Conservation (phyloP, 2,113 vertebrate genomes). For the Bubo bubo region DNA sequence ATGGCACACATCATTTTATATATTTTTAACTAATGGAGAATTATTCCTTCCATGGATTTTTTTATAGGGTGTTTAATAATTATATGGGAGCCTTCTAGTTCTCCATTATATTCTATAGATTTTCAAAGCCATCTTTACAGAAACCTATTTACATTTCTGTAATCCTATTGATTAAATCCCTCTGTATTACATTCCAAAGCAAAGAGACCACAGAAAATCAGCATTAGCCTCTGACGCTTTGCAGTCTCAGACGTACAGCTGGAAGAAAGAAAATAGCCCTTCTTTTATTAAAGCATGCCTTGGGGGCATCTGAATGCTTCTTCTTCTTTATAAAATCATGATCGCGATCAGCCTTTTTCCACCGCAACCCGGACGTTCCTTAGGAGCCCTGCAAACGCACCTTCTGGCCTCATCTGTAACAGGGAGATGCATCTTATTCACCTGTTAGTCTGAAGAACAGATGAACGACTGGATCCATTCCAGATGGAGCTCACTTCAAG, state of each 20-base stretch:
- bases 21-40: conserved; percentile 7
- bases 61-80: conserved; percentile 6
- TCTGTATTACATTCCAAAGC: not conserved
- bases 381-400: not conserved
- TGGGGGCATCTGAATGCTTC: not conserved
- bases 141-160: not conserved
- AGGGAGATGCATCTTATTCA: not conserved
- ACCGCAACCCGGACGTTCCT: not conserved
- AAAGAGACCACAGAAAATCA: not conserved
- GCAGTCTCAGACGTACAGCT: not conserved
- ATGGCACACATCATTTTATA: not conserved
- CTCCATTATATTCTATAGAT: conserved; percentile 4
- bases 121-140: not conserved
- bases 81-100: not conserved
- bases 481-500: not conserved
- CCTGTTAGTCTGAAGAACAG: not conserved
- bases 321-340: conserved; percentile 15
- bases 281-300: not conserved
- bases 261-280: conserved; percentile 14
- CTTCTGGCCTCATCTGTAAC: accelerated
- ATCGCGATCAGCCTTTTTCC: not conserved
- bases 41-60: not conserved
- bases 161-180: conserved; percentile 19
- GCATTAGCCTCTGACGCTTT: not conserved
- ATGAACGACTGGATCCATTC: not conserved